A percentile compares a stretch with the other conserved stretches of the same genome.
phyloP scores from a whole-genome alignment of 2,797 vertebrate species.

The Pelochelys cantorii region DNA sequence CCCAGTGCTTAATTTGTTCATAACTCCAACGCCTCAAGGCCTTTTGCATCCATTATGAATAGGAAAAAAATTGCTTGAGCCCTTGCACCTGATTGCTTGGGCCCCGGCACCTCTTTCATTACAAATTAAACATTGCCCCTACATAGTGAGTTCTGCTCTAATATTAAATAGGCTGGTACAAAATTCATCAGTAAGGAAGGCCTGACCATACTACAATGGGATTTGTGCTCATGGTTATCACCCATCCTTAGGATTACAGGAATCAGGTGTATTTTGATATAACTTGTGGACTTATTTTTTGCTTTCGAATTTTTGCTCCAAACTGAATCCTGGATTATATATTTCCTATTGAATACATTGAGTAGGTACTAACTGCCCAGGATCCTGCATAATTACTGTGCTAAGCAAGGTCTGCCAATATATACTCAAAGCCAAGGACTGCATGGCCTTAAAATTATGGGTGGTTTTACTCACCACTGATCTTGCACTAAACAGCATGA shows the following conservation, averaged over 20 bases:
- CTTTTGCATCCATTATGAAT: no score
- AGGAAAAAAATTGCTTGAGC: no score
- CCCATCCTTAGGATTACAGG: neutral
- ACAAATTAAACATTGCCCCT: neutral
- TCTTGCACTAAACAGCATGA: neutral
- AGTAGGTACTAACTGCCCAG: neutral
- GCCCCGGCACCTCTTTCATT: no score
- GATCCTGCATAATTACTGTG: neutral
- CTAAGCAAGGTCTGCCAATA: neutral
- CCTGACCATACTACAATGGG: neutral
- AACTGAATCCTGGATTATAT: neutral
- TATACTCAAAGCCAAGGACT: neutral
- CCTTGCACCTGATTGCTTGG: no score
- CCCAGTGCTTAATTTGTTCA: neutral
- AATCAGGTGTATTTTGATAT: neutral
- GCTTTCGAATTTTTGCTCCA: neutral
- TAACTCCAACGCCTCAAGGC: no score
- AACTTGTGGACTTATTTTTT: neutral
- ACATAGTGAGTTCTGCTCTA: neutral
- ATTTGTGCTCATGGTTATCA: rapidly evolving
- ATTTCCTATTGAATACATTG: neutral
- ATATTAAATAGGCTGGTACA: neutral
- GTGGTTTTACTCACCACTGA: neutral
- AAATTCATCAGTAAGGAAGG: neutral
- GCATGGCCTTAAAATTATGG: neutral